Percentiles rank a stretch among this genome's conserved stretches.
phyloP scores from a whole-genome alignment of 1,140 invertebrate genomes.

The Diabrotica undecimpunctata region DNA sequence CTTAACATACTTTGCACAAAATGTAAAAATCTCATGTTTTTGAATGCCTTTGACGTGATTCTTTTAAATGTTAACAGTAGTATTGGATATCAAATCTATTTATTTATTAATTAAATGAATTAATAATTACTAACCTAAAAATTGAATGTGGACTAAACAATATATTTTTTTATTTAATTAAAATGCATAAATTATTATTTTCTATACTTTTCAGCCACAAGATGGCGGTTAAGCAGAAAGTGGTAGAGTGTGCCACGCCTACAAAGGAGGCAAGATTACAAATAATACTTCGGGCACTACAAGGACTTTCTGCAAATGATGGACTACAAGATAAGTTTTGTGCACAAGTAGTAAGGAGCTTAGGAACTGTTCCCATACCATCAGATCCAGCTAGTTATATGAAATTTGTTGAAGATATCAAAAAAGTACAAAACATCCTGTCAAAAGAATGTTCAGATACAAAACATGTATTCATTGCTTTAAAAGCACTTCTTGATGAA shows the following conservation, averaged over 20 bases:
- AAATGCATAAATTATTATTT: neutral
- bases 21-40: no score
- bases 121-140: no score
- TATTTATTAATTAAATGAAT: no score
- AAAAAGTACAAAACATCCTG: slow-evolving; percentile 46
- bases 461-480: slow-evolving; percentile 41
- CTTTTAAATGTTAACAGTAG: no score
- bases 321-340: slow-evolving; percentile 32
- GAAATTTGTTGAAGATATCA: slow-evolving; percentile 47
- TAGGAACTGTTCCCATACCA: slow-evolving; percentile 41
- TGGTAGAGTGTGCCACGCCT: slow-evolving; percentile 35
- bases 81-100: no score
- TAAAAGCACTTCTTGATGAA: slow-evolving; percentile 47
- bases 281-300: slow-evolving; percentile 36
- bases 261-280: slow-evolving; percentile 30
- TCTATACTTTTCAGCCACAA: slow-evolving; percentile 11
- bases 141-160: neutral
- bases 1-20: no score
- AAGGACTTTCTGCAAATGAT: slow-evolving; percentile 32
- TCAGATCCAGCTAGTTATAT: slow-evolving; percentile 34
- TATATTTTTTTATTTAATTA: neutral
- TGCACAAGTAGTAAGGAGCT: slow-evolving; percentile 35
- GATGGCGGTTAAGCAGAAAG: slow-evolving; percentile 45
- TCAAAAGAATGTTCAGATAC: slow-evolving; percentile 39
- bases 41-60: no score